Base-by-base conservation (phyloP, 2,888 invertebrate species). In the Steinernema hermaphroditum region DNA sequence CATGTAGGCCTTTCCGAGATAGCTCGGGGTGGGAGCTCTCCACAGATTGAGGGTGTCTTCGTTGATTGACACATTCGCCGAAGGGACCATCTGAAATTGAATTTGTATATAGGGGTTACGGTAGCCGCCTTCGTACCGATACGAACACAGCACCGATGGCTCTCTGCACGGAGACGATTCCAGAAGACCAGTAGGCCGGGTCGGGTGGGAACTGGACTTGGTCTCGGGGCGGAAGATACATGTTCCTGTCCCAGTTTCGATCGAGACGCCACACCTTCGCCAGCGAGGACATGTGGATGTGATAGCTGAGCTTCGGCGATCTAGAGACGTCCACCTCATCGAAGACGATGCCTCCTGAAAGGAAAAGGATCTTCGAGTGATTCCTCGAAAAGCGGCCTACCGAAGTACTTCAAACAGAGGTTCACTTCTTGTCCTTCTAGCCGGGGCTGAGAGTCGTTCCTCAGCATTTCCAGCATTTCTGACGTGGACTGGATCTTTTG, bases 301-400 rank as follows among this genome's bases (percentile, higher is more conserved):
- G 22, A 27, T 62, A 62, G 62, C 29, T 29, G 2, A 62, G 32
- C 32, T 62, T 62, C 6, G 62, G 62, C 6, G 62, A 4, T 16
- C 62, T 62, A 2, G 32, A 29, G 6, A 32, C 32, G 62, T 62
- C 32, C 2, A 29, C 14, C 4, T 14, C 62, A 19, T 9, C 19
- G 29, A 62, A 27, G 2, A 62, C 62, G 32, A 62, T 29, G 2
- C 62, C 62, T 16, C 62, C 62, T 62, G 62, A 29, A 62, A 22
- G 22, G n/a, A n/a, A n/a, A n/a, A n/a, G n/a, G n/a, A n/a, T n/a
- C 46, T 19, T 46, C 46, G 22, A 46, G 9, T 9, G 46, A 16
- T 46, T n/a, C 4, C 6, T 46, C 16, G 46, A 16, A 46, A 6
- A 16, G 8, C 43, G 12, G 14, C 54, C 27, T 34, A 62, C 62